A percentile compares a stretch with the other conserved stretches of the same genome.
Evolutionary conservation across 1,140 invertebrate species (phyloP).

Genomic region (Idris sp.): DNA sequence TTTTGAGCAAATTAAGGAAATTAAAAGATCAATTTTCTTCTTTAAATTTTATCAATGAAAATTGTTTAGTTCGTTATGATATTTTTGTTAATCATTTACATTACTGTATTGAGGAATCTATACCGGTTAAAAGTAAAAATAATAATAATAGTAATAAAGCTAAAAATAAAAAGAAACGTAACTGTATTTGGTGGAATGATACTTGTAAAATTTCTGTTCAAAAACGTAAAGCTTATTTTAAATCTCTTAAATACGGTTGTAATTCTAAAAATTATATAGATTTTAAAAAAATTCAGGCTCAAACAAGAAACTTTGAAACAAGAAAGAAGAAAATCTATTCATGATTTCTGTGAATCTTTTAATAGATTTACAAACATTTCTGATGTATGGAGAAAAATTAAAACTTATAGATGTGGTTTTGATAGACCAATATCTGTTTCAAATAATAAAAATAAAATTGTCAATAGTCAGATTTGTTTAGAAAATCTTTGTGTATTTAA

Average conservation of each 20-base stretch:
- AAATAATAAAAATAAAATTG: too few relatives aligned
- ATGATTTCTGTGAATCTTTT: constrained; percentile 12
- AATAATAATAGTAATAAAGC: too few relatives aligned
- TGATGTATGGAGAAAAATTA: constrained; percentile 22
- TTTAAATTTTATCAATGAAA: too few relatives aligned
- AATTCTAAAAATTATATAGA: constrained; percentile 24
- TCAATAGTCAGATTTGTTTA: too few relatives aligned
- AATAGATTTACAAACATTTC: constrained; percentile 11
- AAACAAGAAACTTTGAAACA: constrained; percentile 11
- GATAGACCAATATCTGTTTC: background rate
- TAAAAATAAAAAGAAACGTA: background rate
- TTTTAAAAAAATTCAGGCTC: constrained; percentile 24
- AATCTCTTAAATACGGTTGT: constrained; percentile 18
- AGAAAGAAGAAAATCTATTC: constrained; percentile 23
- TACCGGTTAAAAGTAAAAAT: too few relatives aligned
- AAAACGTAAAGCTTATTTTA: constrained; percentile 12
- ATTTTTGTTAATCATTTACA: too few relatives aligned
- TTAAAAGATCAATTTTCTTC: too few relatives aligned
- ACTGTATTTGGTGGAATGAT: constrained; percentile 43
- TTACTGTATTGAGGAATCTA: too few relatives aligned
- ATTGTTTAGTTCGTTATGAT: too few relatives aligned
- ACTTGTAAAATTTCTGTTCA: constrained; percentile 13
- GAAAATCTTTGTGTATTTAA: too few relatives aligned
- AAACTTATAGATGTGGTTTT: constrained; percentile 24
- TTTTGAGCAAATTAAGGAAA: too few relatives aligned